Conservation (phyloP, 2,113 vertebrate genomes). For the Okapia johnstoni region DNA sequence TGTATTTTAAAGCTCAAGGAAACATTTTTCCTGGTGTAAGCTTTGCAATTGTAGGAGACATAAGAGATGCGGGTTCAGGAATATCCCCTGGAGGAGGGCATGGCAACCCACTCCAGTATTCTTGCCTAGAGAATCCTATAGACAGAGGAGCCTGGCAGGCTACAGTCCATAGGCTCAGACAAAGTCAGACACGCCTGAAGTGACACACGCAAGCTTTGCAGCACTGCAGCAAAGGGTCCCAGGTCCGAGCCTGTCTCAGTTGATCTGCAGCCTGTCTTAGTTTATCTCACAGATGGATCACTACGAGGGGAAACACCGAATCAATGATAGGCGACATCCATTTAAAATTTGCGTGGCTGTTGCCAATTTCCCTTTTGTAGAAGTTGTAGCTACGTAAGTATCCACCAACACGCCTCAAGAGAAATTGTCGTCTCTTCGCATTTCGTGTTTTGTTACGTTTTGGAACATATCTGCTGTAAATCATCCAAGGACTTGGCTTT, state of each 20-base stretch:
- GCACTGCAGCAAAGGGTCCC: not conserved
- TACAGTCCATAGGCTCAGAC: not conserved
- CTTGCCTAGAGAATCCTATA: not conserved
- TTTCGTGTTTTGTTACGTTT: not conserved
- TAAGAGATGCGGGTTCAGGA: not conserved
- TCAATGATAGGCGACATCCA: not conserved
- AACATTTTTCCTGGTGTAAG: not conserved
- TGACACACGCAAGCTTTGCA: not conserved
- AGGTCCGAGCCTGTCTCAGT: not conserved
- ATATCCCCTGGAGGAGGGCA: not conserved
- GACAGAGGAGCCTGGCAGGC: not conserved
- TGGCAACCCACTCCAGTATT: not conserved
- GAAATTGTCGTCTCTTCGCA: not conserved
- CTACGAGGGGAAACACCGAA: accelerated
- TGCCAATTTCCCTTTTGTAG: not conserved
- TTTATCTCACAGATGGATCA: too few relatives aligned
- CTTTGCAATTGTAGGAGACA: not conserved
- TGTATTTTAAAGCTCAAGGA: not conserved
- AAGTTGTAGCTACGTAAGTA: not conserved
- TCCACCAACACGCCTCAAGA: not conserved
- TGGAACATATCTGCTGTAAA: not conserved
- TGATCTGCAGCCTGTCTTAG: not conserved
- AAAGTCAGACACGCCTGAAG: not conserved
- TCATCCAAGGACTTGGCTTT: not conserved
- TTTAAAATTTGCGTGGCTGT: not conserved